Percentiles rank a stretch among this genome's conserved stretches.
Evolutionary conservation across 2,888 invertebrate genomes (phyloP).

Genomic region (Ormyrus labotus): DNA sequence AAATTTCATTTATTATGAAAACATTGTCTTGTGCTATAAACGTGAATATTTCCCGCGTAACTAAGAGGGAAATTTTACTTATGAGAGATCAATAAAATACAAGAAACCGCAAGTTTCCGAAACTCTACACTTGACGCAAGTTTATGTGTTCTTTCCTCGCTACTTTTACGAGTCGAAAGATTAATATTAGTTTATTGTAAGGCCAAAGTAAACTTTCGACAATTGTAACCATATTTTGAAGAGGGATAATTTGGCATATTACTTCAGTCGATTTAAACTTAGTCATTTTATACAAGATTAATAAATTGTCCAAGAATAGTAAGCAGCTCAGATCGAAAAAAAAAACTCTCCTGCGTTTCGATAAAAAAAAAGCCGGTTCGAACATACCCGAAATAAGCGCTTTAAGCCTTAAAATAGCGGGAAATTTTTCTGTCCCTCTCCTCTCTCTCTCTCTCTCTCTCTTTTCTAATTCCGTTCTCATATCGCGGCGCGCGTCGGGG

Average conservation of each 20-base stretch:
- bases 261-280: too few species aligned
- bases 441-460: background rate
- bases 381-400: background rate
- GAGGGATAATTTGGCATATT: too few species aligned
- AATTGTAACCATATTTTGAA: too few species aligned
- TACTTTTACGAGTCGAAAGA: background rate
- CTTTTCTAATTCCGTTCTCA: background rate
- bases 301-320: background rate
- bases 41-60: background rate
- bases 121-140: slow-evolving; percentile 5
- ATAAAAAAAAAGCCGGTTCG: too few species aligned
- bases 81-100: slow-evolving; percentile 11
- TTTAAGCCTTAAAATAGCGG: slow-evolving; percentile 5
- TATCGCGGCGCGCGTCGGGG: background rate
- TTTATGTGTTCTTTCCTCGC: background rate
- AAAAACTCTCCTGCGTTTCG: too few species aligned
- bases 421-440: background rate
- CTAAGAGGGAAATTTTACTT: slow-evolving; percentile 22
- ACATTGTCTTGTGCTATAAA: slow-evolving; percentile 21
- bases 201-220: background rate
- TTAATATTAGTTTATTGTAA: background rate
- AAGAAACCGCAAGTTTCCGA: slow-evolving; percentile 23
- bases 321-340: too few species aligned
- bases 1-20: slow-evolving; percentile 24
- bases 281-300: background rate